A percentile compares a stretch with the other conserved stretches of the same genome.
Conservation (phyloP, 2,888 invertebrate genomes). For the Anorthoa munda region DNA sequence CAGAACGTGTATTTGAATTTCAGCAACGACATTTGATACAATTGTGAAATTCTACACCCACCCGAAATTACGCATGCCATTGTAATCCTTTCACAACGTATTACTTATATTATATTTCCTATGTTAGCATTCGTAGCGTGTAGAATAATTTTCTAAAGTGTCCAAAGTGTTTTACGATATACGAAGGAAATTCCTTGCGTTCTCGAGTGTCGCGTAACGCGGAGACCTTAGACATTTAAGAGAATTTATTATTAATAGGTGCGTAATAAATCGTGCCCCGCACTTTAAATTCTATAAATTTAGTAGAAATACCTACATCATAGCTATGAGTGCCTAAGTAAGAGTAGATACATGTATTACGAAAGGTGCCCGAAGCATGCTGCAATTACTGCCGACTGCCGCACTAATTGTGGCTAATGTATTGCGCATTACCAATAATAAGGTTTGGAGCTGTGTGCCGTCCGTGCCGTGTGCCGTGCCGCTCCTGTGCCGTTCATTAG, state of each 20-base stretch:
- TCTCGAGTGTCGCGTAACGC: constrained; percentile 47
- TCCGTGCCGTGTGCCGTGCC: constrained; percentile 54
- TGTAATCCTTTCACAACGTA: constrained; percentile 51
- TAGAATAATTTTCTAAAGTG: constrained; percentile 49
- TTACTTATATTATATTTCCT: constrained; percentile 39
- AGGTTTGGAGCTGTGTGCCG: constrained; percentile 57
- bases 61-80: constrained; percentile 57
- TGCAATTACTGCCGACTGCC: constrained; percentile 67
- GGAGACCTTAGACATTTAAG: constrained; percentile 52
- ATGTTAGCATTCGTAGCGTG: constrained; percentile 24
- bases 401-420: constrained; percentile 72
- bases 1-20: constrained; percentile 83
- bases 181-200: constrained; percentile 48
- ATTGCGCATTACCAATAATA: constrained; percentile 76
- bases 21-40: constrained; percentile 83
- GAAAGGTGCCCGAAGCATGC: constrained; percentile 65
- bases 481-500: constrained; percentile 77
- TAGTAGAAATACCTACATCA: constrained; percentile 59
- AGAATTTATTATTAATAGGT: constrained; percentile 56
- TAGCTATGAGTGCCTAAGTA: constrained; percentile 51
- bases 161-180: constrained; percentile 52
- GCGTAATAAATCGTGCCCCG: constrained; percentile 47
- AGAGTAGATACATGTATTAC: constrained; percentile 61
- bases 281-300: constrained; percentile 67
- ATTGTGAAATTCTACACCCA: constrained; percentile 76